Percentiles rank a stretch among this genome's conserved stretches.
These are phyloP conservation scores for Melanotaenia parkinsoni DNA, from an alignment of 2,797 vertebrate genomes.

Conservation along the genomic window DNA sequence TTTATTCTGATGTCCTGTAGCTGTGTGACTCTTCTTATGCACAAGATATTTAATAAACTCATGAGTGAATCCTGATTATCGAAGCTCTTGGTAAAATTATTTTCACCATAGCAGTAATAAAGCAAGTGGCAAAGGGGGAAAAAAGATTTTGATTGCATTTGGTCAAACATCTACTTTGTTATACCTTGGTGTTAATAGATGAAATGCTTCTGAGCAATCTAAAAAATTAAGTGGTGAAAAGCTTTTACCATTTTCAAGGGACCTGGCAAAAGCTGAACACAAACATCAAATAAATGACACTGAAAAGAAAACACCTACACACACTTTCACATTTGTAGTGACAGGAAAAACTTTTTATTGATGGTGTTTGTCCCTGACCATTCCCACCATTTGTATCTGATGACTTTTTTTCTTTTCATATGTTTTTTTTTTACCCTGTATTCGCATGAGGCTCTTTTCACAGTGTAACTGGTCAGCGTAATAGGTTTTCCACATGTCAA, in stretches of 20 bases:
- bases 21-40: no score
- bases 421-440: background rate
- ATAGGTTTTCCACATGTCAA: constrained; percentile 46
- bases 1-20: no score
- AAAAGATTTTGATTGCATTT: background rate
- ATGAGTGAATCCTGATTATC: no score
- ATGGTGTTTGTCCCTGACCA: constrained; percentile 32
- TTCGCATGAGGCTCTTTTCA: constrained; percentile 27
- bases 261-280: constrained; percentile 5
- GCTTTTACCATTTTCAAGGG: background rate
- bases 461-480: constrained; percentile 40
- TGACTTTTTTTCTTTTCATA: constrained; percentile 27
- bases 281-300: constrained; percentile 2
- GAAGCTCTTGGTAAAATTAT: no score
- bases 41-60: no score
- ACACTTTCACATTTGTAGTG: constrained; percentile 26
- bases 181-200: background rate
- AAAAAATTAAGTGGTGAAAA: constrained; percentile 3
- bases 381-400: constrained; percentile 32
- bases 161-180: background rate
- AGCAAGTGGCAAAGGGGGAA: background rate
- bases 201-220: background rate
- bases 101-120: background rate
- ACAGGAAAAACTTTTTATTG: background rate
- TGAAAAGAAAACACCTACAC: constrained; percentile 8